phyloP scores from a whole-genome alignment of 2,888 invertebrate genomes.

The Brenthis hecate region DNA sequence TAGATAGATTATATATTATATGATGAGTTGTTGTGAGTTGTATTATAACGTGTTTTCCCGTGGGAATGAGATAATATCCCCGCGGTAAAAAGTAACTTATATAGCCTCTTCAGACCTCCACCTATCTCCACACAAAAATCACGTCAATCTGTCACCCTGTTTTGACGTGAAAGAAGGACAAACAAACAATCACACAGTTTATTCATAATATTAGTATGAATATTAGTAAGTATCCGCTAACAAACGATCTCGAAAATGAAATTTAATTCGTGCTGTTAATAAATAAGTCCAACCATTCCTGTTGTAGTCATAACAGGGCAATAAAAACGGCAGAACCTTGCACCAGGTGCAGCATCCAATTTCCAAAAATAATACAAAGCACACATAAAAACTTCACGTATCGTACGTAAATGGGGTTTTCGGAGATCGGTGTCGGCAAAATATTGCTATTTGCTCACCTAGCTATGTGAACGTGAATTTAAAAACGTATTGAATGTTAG shows the following conservation, averaged over 20 bases:
- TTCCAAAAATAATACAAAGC: slow-evolving; percentile 65
- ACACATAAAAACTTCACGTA: slow-evolving; percentile 64
- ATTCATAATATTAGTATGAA: too few species aligned
- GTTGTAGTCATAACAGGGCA: slow-evolving; percentile 73
- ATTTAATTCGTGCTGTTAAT: slow-evolving; percentile 61
- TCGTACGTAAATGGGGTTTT: slow-evolving; percentile 72
- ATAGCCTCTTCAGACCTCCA: too few species aligned
- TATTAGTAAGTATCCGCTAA: neutral
- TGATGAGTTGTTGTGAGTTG: too few species aligned
- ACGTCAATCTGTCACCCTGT: too few species aligned
- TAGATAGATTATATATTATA: too few species aligned
- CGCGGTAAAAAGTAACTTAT: too few species aligned
- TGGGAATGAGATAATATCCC: too few species aligned
- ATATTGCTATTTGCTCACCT: slow-evolving; percentile 50
- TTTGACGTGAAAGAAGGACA: too few species aligned
- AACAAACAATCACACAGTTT: too few species aligned
- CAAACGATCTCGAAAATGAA: slow-evolving; percentile 35
- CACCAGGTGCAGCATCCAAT: slow-evolving; percentile 69
- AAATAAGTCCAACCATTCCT: slow-evolving; percentile 57
- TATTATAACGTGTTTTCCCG: too few species aligned
- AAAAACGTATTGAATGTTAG: neutral
- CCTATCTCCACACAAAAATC: too few species aligned
- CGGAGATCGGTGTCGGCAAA: slow-evolving; percentile 58
- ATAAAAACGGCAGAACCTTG: slow-evolving; percentile 61
- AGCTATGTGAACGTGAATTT: slow-evolving; percentile 1